Conservation (phyloP, 2,888 invertebrate species). For the Siphonodentalium dalli region DNA sequence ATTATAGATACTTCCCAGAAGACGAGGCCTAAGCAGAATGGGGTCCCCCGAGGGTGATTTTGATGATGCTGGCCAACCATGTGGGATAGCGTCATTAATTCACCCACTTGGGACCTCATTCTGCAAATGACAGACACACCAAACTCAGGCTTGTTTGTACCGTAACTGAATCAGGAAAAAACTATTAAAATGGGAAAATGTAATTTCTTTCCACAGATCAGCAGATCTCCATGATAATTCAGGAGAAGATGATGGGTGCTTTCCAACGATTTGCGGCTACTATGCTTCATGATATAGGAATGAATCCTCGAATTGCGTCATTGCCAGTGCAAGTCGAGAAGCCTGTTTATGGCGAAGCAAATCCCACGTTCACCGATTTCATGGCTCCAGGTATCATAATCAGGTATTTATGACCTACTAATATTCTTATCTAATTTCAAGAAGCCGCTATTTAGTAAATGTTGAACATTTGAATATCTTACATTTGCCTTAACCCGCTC, state of each 20-base stretch:
- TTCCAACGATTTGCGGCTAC: conserved; percentile 84
- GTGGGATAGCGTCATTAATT: too few relatives aligned
- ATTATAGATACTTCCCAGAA: too few relatives aligned
- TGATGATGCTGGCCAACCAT: too few relatives aligned
- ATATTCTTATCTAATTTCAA: not conserved
- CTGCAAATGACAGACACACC: too few relatives aligned
- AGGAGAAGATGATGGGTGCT: conserved; percentile 83
- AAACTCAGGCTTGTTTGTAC: too few relatives aligned
- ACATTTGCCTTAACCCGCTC: too few relatives aligned
- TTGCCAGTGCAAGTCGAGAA: conserved; percentile 56
- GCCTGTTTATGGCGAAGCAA: conserved; percentile 67
- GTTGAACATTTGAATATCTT: not conserved
- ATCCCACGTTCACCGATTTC: conserved; percentile 93
- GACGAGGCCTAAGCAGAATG: too few relatives aligned
- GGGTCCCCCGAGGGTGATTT: too few relatives aligned
- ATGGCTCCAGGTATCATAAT: conserved; percentile 94
- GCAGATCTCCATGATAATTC: conserved; percentile 89
- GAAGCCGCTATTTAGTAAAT: too few relatives aligned
- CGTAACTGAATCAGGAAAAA: too few relatives aligned
- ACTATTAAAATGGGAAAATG: too few relatives aligned
- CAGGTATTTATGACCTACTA: conserved; percentile 34
- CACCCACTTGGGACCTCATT: too few relatives aligned
- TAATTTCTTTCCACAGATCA: conserved; percentile 75
- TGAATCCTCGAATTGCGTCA: conserved; percentile 81
- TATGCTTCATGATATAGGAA: conserved; percentile 76